These are phyloP conservation scores for Apostichopus leukothele DNA, from an alignment of 53 echinoderm and acorn worm genomes.

Conservation along the genomic window DNA sequence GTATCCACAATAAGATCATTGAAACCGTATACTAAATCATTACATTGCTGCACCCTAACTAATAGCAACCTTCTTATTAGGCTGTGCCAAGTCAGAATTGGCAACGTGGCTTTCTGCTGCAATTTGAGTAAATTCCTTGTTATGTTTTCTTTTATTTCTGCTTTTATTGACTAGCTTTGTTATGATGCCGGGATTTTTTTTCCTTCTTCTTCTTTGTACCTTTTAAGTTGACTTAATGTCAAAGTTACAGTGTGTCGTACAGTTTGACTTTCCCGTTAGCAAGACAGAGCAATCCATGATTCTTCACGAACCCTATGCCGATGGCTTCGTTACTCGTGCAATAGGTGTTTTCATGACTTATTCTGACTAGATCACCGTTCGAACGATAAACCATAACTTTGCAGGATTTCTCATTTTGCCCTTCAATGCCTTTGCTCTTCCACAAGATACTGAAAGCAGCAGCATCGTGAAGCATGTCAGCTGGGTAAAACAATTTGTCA, in stretches of 20 bases:
- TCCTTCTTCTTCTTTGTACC: too few relatives aligned
- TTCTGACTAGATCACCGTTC: background rate
- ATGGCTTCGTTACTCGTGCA: background rate
- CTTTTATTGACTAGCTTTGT: too few relatives aligned
- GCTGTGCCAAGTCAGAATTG: too few relatives aligned
- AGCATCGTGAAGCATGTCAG: background rate
- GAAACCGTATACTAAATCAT: too few relatives aligned
- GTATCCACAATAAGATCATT: too few relatives aligned
- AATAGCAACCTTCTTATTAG: too few relatives aligned
- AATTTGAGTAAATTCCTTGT: too few relatives aligned
- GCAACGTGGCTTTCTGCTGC: too few relatives aligned
- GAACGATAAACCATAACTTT: conserved; percentile 2
- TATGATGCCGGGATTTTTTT: too few relatives aligned
- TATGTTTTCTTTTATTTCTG: too few relatives aligned
- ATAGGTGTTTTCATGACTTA: background rate
- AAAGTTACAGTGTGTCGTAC: background rate
- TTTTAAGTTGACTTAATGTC: too few relatives aligned
- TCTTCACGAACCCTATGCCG: background rate
- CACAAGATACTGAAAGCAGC: background rate
- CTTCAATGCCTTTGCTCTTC: background rate
- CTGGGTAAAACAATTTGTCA: background rate
- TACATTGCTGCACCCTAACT: too few relatives aligned
- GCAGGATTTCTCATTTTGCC: background rate
- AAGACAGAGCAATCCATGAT: background rate
- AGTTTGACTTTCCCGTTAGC: background rate